A percentile compares a stretch with the other conserved stretches of the same genome.
phyloP scores from a whole-genome alignment of 2,888 invertebrate species.

The Drosophila picticornis region DNA sequence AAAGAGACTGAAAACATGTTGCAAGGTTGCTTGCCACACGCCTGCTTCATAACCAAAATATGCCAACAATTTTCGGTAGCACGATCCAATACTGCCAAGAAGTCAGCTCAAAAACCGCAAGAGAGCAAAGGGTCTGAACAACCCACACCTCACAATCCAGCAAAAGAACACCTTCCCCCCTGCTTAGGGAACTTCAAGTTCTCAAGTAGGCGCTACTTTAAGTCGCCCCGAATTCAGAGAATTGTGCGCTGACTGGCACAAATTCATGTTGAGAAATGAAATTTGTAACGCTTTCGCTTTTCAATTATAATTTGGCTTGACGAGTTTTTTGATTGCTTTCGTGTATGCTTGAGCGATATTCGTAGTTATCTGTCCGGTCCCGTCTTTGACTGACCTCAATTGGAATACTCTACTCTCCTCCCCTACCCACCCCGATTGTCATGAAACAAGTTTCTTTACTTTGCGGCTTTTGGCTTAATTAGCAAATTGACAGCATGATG shows the following conservation, averaged over 20 bases:
- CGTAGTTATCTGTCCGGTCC: slow-evolving; percentile 56
- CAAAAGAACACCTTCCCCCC: background rate
- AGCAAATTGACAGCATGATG: slow-evolving; percentile 67
- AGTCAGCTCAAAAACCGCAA: slow-evolving; percentile 37
- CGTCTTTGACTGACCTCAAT: slow-evolving; percentile 60
- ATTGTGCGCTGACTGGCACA: slow-evolving; percentile 44
- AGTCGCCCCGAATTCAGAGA: slow-evolving; percentile 8
- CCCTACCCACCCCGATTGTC: background rate
- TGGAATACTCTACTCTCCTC: slow-evolving; percentile 21
- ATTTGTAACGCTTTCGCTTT: slow-evolving; percentile 75
- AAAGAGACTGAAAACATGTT: slow-evolving; percentile 31
- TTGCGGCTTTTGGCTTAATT: slow-evolving; percentile 61
- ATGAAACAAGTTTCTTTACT: slow-evolving; percentile 53
- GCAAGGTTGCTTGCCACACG: slow-evolving; percentile 43
- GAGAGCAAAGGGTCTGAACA: slow-evolving; percentile 28
- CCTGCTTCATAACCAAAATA: slow-evolving; percentile 49
- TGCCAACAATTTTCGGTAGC: slow-evolving; percentile 49
- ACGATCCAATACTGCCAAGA: slow-evolving; percentile 31
- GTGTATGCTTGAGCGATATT: slow-evolving; percentile 59
- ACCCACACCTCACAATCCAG: background rate
- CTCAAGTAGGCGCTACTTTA: slow-evolving; percentile 37
- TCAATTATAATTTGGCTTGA: slow-evolving; percentile 62
- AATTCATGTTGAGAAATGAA: slow-evolving; percentile 67
- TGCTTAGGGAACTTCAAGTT: background rate
- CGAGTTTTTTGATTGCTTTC: slow-evolving; percentile 71